Base-by-base conservation (phyloP, 2,888 invertebrate genomes). In the Azorinus chamasolen region DNA sequence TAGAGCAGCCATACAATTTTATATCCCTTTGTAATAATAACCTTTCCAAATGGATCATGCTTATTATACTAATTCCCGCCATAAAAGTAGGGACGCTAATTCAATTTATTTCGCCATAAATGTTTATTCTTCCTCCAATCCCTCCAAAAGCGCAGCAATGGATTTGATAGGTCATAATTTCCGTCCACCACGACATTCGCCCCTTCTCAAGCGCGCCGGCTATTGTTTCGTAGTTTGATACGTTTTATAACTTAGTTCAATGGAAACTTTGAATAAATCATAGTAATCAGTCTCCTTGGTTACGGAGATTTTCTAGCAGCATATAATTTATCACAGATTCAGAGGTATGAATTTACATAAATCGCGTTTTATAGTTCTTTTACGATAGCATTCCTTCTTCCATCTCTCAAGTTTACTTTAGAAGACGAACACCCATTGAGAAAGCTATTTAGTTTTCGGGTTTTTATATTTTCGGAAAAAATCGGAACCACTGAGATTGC, bases 331-430 rank as follows among this genome's bases (percentile, higher is more conserved):
- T 76, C 73, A 41, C 70, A 53, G 69, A 75, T 73, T 54, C 73
- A 65, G 72, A 65, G 66, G 77, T 78, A 81, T 81, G 81, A 81
- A 81, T 81, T 81, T 81, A 81, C 81, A 81, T 81, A 81, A 81
- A 81, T 78, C 81, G 66, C 50, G 59, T 55, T 81, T 81, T 81
- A 81, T 81, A 71, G 77, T 62, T 32, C 10, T 74, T 81, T 81
- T 81, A 81, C 71, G 81, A 81, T 46, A 24, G 59, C 46, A 53
- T 71, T 72, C 65, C 61, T 68, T 55, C 68, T 73, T 66, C 61
- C 74, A 69, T 68, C 71, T 70, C 41, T 50, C 50, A 32, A 25
- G 66, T 55, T 53, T 48, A 39, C 48, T 50, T 43, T 62, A 18
- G 55, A 27, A 63, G 58, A 48, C 69, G 81, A 64, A 81, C 81